These are phyloP conservation scores for Melanchra persicariae DNA, from an alignment of 2,888 invertebrate genomes.

Conservation along the genomic window DNA sequence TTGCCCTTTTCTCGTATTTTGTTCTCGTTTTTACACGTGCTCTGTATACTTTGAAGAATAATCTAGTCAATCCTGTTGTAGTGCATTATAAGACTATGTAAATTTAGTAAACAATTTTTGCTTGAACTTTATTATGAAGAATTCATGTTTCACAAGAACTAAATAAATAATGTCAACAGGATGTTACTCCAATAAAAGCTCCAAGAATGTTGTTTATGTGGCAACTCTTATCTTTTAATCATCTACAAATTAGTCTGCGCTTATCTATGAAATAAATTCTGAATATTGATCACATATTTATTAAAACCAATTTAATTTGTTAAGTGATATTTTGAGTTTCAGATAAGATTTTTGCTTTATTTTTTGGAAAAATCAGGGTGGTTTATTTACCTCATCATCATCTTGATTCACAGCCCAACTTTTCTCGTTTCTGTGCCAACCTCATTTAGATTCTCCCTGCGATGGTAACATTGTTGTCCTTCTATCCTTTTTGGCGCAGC, in stretches of 20 bases:
- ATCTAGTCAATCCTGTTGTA: not conserved
- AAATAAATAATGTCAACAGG: slow-evolving; percentile 37
- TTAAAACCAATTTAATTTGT: not conserved
- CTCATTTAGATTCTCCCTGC: too few relatives aligned
- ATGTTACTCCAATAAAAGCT: slow-evolving; percentile 29
- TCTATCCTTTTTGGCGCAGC: too few relatives aligned
- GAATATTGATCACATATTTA: slow-evolving; percentile 11
- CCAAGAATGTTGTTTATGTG: slow-evolving; percentile 38
- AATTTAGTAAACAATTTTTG: not conserved
- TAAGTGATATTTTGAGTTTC: not conserved
- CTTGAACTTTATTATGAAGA: not conserved
- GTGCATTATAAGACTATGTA: not conserved
- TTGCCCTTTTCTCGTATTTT: slow-evolving; percentile 9
- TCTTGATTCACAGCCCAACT: too few relatives aligned
- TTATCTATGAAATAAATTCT: not conserved
- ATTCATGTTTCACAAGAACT: not conserved
- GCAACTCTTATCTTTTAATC: slow-evolving; percentile 22
- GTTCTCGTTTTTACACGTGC: not conserved
- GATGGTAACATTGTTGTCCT: too few relatives aligned
- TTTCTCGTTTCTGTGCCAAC: too few relatives aligned
- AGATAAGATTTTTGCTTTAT: not conserved
- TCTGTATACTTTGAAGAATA: not conserved
- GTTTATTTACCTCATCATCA: not conserved
- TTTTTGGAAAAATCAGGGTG: not conserved
- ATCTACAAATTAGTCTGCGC: slow-evolving; percentile 23